These are phyloP conservation scores for Gallinago media DNA, from an alignment of 2,113 vertebrate species.

Conservation along the genomic window DNA sequence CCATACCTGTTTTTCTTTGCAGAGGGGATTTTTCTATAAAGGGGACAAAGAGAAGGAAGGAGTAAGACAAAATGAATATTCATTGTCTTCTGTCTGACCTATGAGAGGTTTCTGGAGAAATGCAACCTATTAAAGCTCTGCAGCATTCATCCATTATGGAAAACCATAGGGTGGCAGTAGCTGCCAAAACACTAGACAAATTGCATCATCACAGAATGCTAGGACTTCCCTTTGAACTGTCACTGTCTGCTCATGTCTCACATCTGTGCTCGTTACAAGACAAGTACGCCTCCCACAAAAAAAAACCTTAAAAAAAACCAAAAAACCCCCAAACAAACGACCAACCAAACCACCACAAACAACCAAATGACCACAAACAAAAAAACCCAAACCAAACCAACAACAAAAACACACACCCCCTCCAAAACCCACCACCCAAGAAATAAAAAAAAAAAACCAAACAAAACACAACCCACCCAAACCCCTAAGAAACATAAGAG, in stretches of 20 bases:
- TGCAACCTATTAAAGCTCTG: neutral
- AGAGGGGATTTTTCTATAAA: neutral
- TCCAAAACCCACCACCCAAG: neutral
- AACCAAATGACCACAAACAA: neutral
- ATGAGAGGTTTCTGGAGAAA: neutral
- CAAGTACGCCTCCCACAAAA: neutral
- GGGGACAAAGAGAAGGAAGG: neutral
- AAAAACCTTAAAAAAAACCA: no score
- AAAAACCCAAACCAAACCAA: neutral
- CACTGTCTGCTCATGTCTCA: neutral
- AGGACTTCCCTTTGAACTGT: neutral
- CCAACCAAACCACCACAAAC: neutral
- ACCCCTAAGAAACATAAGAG: neutral
- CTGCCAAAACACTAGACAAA: conserved; percentile 8
- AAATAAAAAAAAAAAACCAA: neutral
- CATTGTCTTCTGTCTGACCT: neutral
- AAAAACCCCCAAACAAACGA: no score
- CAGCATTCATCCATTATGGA: conserved; percentile 5
- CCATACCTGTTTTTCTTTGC: neutral
- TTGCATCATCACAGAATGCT: neutral
- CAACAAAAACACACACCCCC: neutral
- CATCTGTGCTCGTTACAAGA: neutral
- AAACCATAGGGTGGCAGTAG: conserved; percentile 45
- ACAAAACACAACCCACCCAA: neutral
- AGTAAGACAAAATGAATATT: neutral